These are phyloP conservation scores for Dolichallabes microphthalmus DNA, from an alignment of 2,113 vertebrate genomes.

Conservation along the genomic window DNA sequence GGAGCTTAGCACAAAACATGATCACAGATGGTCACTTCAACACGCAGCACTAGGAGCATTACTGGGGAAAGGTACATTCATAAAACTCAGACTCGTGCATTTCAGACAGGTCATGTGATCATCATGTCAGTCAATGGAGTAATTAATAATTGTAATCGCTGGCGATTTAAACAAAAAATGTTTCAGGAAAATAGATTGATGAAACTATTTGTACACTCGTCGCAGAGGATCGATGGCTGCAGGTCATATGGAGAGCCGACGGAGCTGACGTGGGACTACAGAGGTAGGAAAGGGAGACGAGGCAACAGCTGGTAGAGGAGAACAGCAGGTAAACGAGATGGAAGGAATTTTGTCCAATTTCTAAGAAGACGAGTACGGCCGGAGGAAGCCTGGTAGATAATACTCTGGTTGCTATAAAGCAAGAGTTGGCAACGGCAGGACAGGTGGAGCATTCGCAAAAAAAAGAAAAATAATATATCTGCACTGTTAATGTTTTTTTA, in stretches of 20 bases:
- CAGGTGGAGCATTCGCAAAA: background rate
- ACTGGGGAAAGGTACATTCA: too few species aligned
- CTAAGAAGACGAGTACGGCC: background rate
- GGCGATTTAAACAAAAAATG: background rate
- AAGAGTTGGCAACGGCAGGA: background rate
- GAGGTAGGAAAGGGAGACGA: background rate
- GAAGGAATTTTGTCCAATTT: background rate
- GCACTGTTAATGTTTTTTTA: background rate
- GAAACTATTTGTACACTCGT: background rate
- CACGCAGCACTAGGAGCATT: too few species aligned
- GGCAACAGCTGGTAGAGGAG: slow-evolving; percentile 16
- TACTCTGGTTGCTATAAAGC: background rate
- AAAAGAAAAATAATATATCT: background rate
- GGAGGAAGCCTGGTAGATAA: slow-evolving; percentile 1
- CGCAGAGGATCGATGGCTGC: background rate
- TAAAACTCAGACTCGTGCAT: too few species aligned
- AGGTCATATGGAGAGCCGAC: background rate
- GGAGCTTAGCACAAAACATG: too few species aligned
- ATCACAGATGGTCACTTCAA: too few species aligned
- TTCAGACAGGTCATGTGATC: too few species aligned
- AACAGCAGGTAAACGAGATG: slow-evolving; percentile 30
- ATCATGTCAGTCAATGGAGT: too few species aligned
- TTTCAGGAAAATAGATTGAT: background rate
- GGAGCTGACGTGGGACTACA: background rate
- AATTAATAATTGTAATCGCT: background rate